Evolutionary conservation across 1,140 invertebrate genomes (phyloP), one percentile per base, ranked within the genome.

Genomic region (Sycobia sp.): DNA sequence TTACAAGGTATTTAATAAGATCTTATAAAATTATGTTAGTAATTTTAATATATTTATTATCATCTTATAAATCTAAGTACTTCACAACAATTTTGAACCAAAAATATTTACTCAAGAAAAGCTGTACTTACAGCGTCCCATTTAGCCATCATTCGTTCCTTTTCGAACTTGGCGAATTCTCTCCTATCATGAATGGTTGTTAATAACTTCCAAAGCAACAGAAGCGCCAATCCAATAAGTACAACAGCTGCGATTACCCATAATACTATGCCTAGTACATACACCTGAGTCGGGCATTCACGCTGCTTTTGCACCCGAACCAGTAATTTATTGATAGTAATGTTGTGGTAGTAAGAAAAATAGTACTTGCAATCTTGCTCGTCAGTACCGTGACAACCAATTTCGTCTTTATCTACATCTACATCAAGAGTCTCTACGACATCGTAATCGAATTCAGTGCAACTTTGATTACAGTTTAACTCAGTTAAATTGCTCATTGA

Each of bases 101-200:
- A n/a, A n/a, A n/a, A n/a, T n/a, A n/a, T n/a, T n/a, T n/a, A n/a
- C n/a, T n/a, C n/a, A n/a, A n/a, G n/a, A 22, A 44, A 57, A 22
- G 22, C 3, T 23, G 25, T 51, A 76, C 82, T 84, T 79, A 98
- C 93, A 72, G 95, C 89, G 76, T 97, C 93, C 96, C 96, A 99
- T 76, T 94, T 93, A 49, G 96, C 93, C 82, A 92, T 93, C 85
- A 93, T 90, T 67, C 93, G 86, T 78, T 99, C 96, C 76, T 97
- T 96, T 77, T 98, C 94, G 80, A 99, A 99, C 71, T 91, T 91
- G 13, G 96, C 97, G 80, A 96, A 98, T 80, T 99, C 97, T 61
- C 94, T 82, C 47, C 94, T 85, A 79, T 99, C 97, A 73, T 98
- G 95, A 61, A 99, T 93, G 16, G 93, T 95, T 4, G 96, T 98